Conservation (phyloP, 2,113 vertebrate species). For the Oreocharis arfaki region DNA sequence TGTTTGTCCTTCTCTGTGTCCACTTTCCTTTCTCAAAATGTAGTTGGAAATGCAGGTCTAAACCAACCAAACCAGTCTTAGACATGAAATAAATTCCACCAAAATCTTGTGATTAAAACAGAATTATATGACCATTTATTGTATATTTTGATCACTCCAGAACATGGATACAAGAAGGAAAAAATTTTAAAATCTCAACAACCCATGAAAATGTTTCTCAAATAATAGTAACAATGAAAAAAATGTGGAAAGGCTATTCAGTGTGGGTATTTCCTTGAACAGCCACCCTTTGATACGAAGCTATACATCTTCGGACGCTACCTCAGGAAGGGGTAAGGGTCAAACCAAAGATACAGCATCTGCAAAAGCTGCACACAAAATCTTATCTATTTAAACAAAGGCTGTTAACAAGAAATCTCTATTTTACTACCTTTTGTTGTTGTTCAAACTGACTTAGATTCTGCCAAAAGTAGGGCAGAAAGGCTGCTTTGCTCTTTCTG, state of each 20-base stretch:
- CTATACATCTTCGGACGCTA: background rate
- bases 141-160: background rate
- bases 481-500: background rate
- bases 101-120: background rate
- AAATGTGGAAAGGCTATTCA: background rate
- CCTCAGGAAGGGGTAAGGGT: background rate
- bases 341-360: background rate
- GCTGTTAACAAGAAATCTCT: background rate
- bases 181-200: background rate
- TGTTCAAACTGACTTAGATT: background rate
- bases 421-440: background rate
- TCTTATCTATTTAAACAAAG: background rate
- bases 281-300: accelerated
- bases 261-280: background rate
- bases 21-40: background rate
- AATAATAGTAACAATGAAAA: background rate
- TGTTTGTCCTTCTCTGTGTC: background rate
- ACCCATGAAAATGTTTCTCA: background rate
- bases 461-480: background rate
- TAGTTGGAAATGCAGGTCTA: background rate
- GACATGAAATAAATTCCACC: background rate
- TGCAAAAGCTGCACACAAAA: background rate
- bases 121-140: background rate
- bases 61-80: background rate
- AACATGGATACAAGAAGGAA: background rate